Percentiles rank a stretch among this genome's conserved stretches.
phyloP scores from a whole-genome alignment of 2,888 invertebrate genomes.

The Hetaerina titia region DNA sequence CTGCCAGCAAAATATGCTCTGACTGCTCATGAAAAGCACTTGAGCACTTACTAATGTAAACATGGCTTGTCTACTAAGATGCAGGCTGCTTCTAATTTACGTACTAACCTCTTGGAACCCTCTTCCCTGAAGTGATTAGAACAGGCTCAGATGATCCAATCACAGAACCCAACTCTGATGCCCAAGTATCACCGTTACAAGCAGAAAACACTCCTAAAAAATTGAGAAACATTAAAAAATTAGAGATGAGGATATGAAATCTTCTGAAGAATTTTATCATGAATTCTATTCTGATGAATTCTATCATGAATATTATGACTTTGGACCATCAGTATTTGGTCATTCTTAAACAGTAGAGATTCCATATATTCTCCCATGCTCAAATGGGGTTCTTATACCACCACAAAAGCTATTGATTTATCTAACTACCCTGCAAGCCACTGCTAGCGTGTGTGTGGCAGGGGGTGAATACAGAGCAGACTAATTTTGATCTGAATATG shows the following conservation, averaged over 20 bases:
- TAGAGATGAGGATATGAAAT: not conserved
- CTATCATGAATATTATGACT: not conserved
- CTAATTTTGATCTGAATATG: no score
- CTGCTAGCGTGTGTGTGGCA: no score
- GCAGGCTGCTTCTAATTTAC: no score
- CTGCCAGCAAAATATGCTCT: no score
- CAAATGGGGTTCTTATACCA: no score
- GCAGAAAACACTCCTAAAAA: slow-evolving; percentile 85
- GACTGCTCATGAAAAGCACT: no score
- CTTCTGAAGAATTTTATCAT: not conserved
- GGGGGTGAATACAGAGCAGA: no score
- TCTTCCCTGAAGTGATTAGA: slow-evolving; percentile 86
- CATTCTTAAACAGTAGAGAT: not conserved
- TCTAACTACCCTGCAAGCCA: no score
- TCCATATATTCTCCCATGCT: no score
- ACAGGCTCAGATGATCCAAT: slow-evolving; percentile 84
- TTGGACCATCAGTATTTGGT: not conserved
- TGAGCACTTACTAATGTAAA: no score
- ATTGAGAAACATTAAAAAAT: not conserved
- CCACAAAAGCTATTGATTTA: no score
- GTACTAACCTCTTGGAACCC: slow-evolving; percentile 85
- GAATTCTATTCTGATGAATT: not conserved
- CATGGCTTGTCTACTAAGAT: no score
- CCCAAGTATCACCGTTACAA: slow-evolving; percentile 94
- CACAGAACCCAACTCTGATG: slow-evolving; percentile 92